Evolutionary conservation across 2,113 vertebrate species (phyloP), one percentile per base, ranked within the genome.

Genomic region (Cochlearius cochlearius): DNA sequence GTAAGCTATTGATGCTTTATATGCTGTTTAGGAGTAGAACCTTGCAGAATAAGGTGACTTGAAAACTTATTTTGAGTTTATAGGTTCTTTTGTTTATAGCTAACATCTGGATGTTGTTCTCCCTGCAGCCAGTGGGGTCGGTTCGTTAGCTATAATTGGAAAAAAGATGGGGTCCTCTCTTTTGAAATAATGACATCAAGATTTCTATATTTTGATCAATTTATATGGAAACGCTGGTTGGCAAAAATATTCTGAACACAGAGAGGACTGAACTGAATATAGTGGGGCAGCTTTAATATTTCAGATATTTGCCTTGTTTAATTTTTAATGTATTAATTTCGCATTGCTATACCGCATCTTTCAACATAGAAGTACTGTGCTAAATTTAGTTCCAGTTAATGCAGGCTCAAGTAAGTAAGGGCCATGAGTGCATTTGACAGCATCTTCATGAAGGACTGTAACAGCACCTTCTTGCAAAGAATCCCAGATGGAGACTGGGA

Each of bases 271-370:
- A 85, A 55, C 15, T 45, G 49, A 72, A 63, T 36, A 30, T 7
- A 67, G 30, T 34, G 25, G 45, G 5, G 12, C 58, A 49, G 53
- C 11, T 39, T 84, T 69, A 67, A 32, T 50, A 11, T 62, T 94
- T 92, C 66, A 71, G 13, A 74, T 55, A 38, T 91, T 89, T 74
- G 29, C 47, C 80, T 95, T 68, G 30, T 79, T 96, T 80, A 74
- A 92, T 80, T 86, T 84, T 93, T 92, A 90, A 79, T 93, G 53
- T 49, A 73, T 69, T 86, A 30, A 66, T 79, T 92, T 89, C 91
- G 68, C 26, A 80, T 74, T 92, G 94, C 72, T 74, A 9, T 38
- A 41, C n/a, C 62, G 22, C 25, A 12, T 52, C 59, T 77, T 92
- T 94, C 63, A 71, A n/a, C 9, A 11, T 1, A 11, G 32, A 69